Conservation (phyloP, 1,140 invertebrate genomes). For the Cyphomyrmex costatus region DNA sequence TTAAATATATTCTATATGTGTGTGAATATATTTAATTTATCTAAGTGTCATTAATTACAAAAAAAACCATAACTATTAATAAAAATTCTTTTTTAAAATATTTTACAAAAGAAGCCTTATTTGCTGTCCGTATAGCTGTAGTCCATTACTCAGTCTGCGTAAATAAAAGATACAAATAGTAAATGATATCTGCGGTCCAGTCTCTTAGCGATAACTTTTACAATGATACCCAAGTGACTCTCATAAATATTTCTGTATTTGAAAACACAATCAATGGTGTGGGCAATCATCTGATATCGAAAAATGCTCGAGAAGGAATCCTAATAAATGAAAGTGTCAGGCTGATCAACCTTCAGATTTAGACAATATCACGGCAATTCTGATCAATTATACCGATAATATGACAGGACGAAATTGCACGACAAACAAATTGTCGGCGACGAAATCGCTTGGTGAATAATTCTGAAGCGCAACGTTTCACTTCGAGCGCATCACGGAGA, state of each 20-base stretch:
- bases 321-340: constrained; percentile 35
- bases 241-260: constrained; percentile 42
- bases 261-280: constrained; percentile 16
- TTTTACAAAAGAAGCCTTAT: neutral
- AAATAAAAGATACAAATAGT: constrained; percentile 3
- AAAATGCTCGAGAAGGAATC: constrained; percentile 32
- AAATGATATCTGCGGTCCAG: neutral
- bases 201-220: neutral
- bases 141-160: no score
- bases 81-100: neutral
- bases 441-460: constrained; percentile 71
- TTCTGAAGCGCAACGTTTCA: constrained; percentile 61
- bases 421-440: constrained; percentile 71
- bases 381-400: constrained; percentile 55
- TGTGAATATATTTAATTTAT: neutral
- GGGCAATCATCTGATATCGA: constrained; percentile 21
- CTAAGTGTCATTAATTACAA: neutral
- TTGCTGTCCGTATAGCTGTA: neutral
- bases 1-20: no score
- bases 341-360: constrained; percentile 31
- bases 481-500: constrained; percentile 38
- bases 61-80: neutral
- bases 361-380: constrained; percentile 6
- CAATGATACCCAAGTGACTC: constrained; percentile 9
- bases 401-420: constrained; percentile 62